Percentiles rank a stretch among this genome's conserved stretches.
Evolutionary conservation across 2,797 vertebrate species (phyloP).

Genomic region (Typhlichthys eigenmanni): DNA sequence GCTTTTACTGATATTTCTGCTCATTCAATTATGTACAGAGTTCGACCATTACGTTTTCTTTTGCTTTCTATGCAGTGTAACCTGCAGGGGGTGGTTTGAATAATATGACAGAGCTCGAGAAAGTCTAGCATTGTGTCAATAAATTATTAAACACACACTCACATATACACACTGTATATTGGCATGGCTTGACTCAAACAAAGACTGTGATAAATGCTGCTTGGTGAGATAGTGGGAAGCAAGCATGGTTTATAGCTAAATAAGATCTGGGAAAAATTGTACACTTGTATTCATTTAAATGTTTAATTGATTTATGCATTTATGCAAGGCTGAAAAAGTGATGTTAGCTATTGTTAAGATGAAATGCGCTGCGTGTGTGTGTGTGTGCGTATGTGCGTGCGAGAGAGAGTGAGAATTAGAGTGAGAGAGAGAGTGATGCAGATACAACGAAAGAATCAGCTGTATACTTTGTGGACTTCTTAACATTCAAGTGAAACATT

Average conservation of each 20-base stretch:
- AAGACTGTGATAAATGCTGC: conserved; percentile 27
- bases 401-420: not conserved
- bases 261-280: conserved; percentile 13
- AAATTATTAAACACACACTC: conserved; percentile 54
- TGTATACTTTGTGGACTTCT: no score
- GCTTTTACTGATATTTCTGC: not conserved
- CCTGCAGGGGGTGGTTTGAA: conserved; percentile 11
- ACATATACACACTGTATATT: conserved; percentile 19
- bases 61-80: conserved; percentile 10
- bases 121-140: conserved; percentile 34
- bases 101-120: conserved; percentile 7
- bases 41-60: conserved; percentile 12
- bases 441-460: no score
- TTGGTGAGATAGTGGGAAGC: conserved; percentile 12
- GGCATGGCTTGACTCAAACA: not conserved
- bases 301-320: not conserved
- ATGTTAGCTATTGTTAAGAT: no score
- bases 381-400: not conserved
- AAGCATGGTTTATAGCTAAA: conserved; percentile 27
- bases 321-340: not conserved
- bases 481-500: no score
- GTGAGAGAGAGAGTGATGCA: not conserved
- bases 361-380: not conserved
- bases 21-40: no score
- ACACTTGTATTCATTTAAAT: conserved; percentile 8